Evolutionary conservation across 2,113 vertebrate genomes (phyloP).

Genomic region (Pogona vitticeps): DNA sequence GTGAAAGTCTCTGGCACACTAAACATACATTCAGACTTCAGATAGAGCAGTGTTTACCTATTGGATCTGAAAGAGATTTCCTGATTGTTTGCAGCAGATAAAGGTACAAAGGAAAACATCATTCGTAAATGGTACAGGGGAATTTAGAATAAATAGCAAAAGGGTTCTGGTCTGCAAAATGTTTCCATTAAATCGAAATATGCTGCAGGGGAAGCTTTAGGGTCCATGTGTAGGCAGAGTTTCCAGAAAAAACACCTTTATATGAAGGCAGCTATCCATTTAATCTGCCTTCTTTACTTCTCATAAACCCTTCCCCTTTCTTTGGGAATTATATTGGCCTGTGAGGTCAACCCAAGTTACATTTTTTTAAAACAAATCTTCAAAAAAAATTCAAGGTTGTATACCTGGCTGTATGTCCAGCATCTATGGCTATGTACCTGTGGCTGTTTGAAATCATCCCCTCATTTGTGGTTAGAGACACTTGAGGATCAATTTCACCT

Average conservation of each 20-base stretch:
- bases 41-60: slow-evolving; percentile 24
- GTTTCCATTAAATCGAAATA: background rate
- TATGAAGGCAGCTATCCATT: background rate
- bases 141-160: background rate
- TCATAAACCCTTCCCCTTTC: background rate
- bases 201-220: background rate
- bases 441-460: no score
- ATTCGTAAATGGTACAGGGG: rapidly evolving
- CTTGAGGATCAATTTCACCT: no score
- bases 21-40: background rate
- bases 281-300: background rate
- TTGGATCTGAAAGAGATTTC: background rate
- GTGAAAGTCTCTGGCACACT: slow-evolving; percentile 13
- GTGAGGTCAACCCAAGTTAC: background rate
- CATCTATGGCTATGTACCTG: no score
- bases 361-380: no score
- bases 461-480: no score
- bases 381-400: no score
- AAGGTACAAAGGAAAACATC: background rate
- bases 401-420: no score
- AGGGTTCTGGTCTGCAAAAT: background rate
- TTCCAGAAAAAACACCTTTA: background rate
- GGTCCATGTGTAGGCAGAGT: background rate
- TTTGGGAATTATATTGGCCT: background rate
- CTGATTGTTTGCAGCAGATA: background rate